A percentile compares a stretch with the other conserved stretches of the same genome.
Conservation (phyloP, 2,113 vertebrate genomes). For the Sylvilagus bachmani region DNA sequence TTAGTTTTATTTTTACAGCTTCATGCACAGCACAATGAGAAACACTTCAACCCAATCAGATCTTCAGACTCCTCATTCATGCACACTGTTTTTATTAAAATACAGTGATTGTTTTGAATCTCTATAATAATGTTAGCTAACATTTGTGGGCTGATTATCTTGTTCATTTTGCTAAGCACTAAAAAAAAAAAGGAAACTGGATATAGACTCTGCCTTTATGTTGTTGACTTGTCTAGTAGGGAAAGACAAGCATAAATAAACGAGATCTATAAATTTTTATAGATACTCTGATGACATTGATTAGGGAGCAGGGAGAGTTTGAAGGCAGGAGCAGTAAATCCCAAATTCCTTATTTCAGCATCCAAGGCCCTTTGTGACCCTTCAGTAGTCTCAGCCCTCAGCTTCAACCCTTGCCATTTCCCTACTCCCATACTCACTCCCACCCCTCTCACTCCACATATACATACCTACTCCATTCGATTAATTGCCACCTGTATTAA, state of each 20-base stretch:
- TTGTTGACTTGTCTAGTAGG: background rate
- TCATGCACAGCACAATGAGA: background rate
- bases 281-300: background rate
- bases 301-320: background rate
- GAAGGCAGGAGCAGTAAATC: background rate
- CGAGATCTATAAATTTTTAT: background rate
- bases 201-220: background rate
- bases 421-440: background rate
- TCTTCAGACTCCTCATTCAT: background rate
- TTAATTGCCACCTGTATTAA: background rate
- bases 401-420: background rate
- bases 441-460: background rate
- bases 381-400: background rate
- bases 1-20: slow-evolving; percentile 21
- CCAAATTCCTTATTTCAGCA: background rate
- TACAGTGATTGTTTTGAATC: background rate
- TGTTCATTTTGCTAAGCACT: background rate
- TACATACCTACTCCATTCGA: background rate
- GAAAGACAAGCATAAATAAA: background rate
- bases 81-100: slow-evolving; percentile 1
- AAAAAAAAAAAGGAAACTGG: background rate
- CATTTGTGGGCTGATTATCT: background rate
- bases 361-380: background rate
- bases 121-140: background rate
- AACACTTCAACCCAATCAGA: background rate